Base-by-base conservation (phyloP, 2,797 vertebrate genomes). In the Urocyon cinereoargenteus region DNA sequence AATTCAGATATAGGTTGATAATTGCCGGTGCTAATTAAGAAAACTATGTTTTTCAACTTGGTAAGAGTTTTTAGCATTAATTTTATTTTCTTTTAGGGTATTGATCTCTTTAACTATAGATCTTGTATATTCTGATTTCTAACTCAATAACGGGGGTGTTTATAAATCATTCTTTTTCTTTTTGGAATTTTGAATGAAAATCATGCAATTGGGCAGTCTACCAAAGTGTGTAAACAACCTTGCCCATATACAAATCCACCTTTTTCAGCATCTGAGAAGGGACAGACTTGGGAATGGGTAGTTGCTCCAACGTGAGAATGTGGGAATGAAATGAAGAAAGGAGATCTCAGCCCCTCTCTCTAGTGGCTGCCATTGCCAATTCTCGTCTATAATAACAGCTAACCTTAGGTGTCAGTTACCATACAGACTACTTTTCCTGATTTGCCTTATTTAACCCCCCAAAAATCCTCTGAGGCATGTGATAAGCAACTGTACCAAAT, bases 41-140 rank as follows among this genome's bases (percentile, higher is more conserved):
- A 90, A 94, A 49, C 14, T 0, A 72, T 53, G 9, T 31, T 89
- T 96, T 97, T 75, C 55, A 90, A 78, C n/a, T 72, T 36, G 83
- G 22, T 73, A 83, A 26, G 31, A 64, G 49, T 86, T 96, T 78
- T 77, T 66, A 93, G 79, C 14, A 24, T 72, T 85, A 78, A 91
- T 73, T 89, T 94, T 59, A 77, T 55, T 95, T 96, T 91, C 22
- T 73, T 91, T 40, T 93, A 92, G 84, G 4, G 91, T 5, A 86
- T 61, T 73, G 62, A 94, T 82, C 45, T 90, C 31, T n/a, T 61
- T 59, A 62, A 68, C 31, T 51, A 24, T 81, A 93, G 64, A 83
- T 92, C 87, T 59, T 91, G 28, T 72, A 15, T 64, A 57, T 61
- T 82, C 82, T 89, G 70, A 81, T 89, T 95, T 96, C 68, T 70